Base-by-base conservation (phyloP, 92 coral and sea anemone species). In the Heliopora coerulea region DNA sequence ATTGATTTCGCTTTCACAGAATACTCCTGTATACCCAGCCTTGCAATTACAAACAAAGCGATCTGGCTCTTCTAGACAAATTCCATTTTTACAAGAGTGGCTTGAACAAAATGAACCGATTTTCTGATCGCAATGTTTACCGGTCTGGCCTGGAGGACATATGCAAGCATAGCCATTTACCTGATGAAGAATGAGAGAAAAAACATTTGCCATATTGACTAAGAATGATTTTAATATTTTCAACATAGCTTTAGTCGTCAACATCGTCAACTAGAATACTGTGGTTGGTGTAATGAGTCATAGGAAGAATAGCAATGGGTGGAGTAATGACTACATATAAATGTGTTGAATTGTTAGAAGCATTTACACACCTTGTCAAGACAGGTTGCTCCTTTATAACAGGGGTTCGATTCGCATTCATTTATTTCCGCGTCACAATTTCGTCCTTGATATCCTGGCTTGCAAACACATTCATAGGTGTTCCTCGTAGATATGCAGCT, bases 351-450 rank as follows among this genome's bases (percentile, higher is more conserved):
- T n/a, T n/a, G n/a, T n/a, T n/a, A n/a, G n/a, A n/a, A 35, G 25
- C 29, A 61, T 15, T 19, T 12, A 13, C 65, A 49, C 20, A 92
- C 99, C 99, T 95, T 95, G 68, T 95, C 96, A 27, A 95, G 82
- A 73, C 99, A 90, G 14, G 91, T 82, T 28, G 95, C 83, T 31
- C 96, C 99, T 56, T 68, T 62, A 15, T 89, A 83, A 63, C 99
- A 95, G 9, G 99, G 96, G 57, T 56, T 87, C 33, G 91, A 54
- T 30, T 83, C 84, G 44, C 99, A 95, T 64, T 95, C 99, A 33
- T 95, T 86, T 11, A 90, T 88, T 37, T 95, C 99, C 19, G 68
- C 65, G 74, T 95, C 95, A 63, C 99, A 95, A 72, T 85, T 83
- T 18, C 56, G 30, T 10, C 99, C 99, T 14, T 87, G 87, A 56